Evolutionary conservation across 2,797 vertebrate genomes (phyloP), one percentile per base, ranked within the genome.

Genomic region (Paedocypris micromegethes): DNA sequence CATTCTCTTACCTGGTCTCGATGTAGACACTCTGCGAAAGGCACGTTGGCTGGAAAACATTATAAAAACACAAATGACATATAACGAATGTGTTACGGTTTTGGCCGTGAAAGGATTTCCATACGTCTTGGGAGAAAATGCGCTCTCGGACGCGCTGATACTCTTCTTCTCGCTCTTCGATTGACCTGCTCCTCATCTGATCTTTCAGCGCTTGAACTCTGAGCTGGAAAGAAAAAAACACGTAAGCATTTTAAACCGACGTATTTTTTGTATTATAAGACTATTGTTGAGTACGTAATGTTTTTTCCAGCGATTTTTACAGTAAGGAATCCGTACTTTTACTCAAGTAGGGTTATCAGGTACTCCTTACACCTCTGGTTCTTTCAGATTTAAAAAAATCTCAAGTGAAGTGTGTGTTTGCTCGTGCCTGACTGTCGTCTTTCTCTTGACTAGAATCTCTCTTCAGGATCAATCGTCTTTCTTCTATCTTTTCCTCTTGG

Each of bases 161-260:
- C 55, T 97, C 93, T 83, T 98, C 93, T 87, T 95, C 93, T 88
- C 93, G 91, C 91, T 98, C 94, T 88, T 98, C 94, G 90, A 96
- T 88, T 78, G 94, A 96, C 90, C 92, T 94, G 89, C 90, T 94
- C 86, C 92, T 92, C 90, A 88, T 95, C 83, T 94, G 94, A 83
- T 91, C 92, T 87, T 90, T 92, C 83, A 92, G 91, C 75, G 91
- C 89, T 85, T 92, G 89, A 85, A 86, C 85, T 83, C 92, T 91
- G 78, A 85, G 88, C 93, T 96, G 87, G 80, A 83, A 61, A 67
- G 77, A 41, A 9, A 4, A 54, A 2, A 5, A 71, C n/a, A 66
- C 45, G 64, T 4, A 70, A 66, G 6, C 7, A 53, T 48, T n/a
- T 49, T 23, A 65, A 51, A 9, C 38, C 56, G 47, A n/a, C n/a